Percentiles rank a stretch among this genome's conserved stretches.
Conservation (phyloP, 2,888 invertebrate genomes). For the Prenolepis imparis region DNA sequence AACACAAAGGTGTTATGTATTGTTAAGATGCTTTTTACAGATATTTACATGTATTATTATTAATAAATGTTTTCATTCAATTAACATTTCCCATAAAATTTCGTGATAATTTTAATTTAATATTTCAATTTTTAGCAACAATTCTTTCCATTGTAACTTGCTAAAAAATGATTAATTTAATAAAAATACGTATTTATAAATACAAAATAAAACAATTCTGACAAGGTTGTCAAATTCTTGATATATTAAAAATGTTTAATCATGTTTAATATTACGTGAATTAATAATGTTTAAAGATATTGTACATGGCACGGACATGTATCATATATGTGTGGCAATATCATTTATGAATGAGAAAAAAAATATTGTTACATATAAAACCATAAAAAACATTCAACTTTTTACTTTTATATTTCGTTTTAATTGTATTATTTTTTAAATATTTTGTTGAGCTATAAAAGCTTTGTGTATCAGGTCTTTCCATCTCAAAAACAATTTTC, state of each 20-base stretch:
- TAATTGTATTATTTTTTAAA: neutral
- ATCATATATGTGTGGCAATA: neutral
- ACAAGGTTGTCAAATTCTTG: neutral
- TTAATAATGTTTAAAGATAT: neutral
- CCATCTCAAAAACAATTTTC: conserved; percentile 20
- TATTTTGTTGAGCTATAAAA: neutral
- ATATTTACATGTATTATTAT: conserved; percentile 21
- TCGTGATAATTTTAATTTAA: neutral
- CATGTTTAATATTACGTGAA: neutral
- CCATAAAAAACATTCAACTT: neutral
- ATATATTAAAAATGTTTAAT: conserved; percentile 17
- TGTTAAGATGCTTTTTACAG: neutral
- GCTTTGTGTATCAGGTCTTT: neutral
- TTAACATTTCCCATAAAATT: neutral
- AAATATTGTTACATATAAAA: neutral
- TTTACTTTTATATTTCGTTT: neutral
- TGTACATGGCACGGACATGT: neutral
- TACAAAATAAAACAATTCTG: neutral
- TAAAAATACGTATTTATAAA: neutral
- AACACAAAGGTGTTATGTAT: neutral
- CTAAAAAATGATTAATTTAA: neutral
- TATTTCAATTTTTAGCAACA: neutral
- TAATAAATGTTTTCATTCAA: conserved; percentile 10
- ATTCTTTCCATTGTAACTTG: neutral
- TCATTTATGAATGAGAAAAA: neutral